Percentiles rank a stretch among this genome's conserved stretches.
phyloP scores from a whole-genome alignment of 2,797 vertebrate species.

The Gephyroberyx darwinii region DNA sequence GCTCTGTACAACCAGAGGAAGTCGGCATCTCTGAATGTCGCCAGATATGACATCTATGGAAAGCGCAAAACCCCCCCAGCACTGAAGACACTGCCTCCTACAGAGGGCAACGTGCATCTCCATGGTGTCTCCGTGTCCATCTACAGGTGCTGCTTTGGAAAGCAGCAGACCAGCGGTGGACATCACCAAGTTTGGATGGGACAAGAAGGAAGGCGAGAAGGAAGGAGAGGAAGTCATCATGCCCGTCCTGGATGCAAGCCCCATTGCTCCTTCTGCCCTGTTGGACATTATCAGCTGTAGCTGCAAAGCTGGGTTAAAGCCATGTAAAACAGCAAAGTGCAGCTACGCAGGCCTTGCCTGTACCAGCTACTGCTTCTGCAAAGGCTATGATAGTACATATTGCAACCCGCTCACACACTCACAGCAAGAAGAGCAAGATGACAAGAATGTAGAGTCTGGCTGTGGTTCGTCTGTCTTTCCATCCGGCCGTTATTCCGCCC shows the following conservation, averaged over 20 bases:
- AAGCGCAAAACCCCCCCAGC: conserved; percentile 5
- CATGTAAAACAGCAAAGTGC: not conserved
- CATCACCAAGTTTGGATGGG: no score
- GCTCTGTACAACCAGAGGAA: no score
- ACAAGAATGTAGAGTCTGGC: no score
- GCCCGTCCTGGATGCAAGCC: conserved; percentile 19
- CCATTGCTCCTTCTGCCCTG: conserved; percentile 15
- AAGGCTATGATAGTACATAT: not conserved
- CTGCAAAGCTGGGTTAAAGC: conserved; percentile 17
- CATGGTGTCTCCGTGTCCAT: conserved; percentile 1
- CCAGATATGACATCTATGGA: not conserved
- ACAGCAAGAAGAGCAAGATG: no score
- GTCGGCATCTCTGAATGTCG: no score
- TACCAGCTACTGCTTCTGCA: not conserved
- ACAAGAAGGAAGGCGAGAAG: not conserved
- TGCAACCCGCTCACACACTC: no score
- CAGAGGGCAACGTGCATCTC: not conserved
- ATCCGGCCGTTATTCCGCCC: no score
- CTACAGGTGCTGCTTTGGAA: conserved; percentile 15
- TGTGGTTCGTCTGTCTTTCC: no score
- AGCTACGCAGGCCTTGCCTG: no score
- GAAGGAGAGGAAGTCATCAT: not conserved
- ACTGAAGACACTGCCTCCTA: conserved; percentile 19
- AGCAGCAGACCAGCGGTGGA: conserved; percentile 1
- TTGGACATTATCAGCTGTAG: conserved; percentile 24